Evolutionary conservation across 2,888 invertebrate species (phyloP).

Genomic region (Cinara cedri): DNA sequence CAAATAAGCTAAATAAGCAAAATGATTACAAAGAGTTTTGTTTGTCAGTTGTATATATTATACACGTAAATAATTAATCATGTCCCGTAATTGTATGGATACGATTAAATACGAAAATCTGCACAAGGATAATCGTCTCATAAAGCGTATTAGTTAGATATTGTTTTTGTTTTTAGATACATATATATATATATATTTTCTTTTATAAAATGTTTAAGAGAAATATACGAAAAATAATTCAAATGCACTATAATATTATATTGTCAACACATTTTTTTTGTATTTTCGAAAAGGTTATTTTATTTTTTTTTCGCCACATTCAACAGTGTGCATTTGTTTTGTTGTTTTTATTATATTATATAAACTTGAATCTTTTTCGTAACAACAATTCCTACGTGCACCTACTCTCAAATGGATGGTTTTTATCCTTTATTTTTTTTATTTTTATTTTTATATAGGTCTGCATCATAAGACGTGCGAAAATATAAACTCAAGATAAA

Average conservation of each 20-base stretch:
- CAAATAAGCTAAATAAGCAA: slow-evolving; percentile 47
- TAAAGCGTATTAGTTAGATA: no score
- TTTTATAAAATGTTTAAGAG: no score
- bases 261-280: neutral
- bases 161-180: no score
- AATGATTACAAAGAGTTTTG: slow-evolving; percentile 16
- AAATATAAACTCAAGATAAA: slow-evolving; percentile 14
- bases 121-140: no score
- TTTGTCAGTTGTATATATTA: neutral
- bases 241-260: no score
- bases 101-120: neutral
- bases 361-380: neutral
- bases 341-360: slow-evolving; percentile 7
- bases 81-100: neutral
- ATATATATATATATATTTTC: no score
- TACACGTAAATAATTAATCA: slow-evolving; percentile 13
- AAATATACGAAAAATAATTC: no score
- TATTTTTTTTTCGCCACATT: neutral
- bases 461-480: neutral
- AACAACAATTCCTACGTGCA: slow-evolving; percentile 7
- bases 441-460: no score
- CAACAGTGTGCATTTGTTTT: neutral
- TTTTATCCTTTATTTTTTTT: neutral
- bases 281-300: neutral
- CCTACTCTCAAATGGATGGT: neutral